Evolutionary conservation across 2,113 vertebrate genomes (phyloP).

Genomic region (Colaptes auratus): DNA sequence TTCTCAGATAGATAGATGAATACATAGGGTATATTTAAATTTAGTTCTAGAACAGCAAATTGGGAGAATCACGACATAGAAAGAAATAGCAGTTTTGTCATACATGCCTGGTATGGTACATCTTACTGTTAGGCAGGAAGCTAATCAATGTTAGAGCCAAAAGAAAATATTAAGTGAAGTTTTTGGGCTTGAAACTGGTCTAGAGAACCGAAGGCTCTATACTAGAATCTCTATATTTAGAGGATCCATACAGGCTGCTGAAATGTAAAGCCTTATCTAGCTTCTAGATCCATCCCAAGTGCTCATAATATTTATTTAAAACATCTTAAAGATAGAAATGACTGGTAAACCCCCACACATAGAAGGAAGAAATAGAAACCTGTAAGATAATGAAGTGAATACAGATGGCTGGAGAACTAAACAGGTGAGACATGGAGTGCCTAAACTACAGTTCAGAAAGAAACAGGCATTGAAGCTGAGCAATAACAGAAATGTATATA

Average conservation of each 20-base stretch:
- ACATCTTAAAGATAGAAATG: background rate
- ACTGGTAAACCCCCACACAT: background rate
- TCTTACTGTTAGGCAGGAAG: background rate
- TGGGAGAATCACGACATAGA: background rate
- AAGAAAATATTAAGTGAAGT: background rate
- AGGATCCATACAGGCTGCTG: background rate
- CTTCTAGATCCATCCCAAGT: background rate
- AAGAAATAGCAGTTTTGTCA: background rate
- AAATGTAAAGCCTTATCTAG: background rate
- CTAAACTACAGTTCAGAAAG: background rate
- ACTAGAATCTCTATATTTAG: background rate
- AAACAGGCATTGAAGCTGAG: background rate
- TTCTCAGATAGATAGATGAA: background rate
- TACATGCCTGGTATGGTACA: background rate
- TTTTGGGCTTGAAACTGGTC: background rate
- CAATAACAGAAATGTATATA: background rate
- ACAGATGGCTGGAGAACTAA: background rate
- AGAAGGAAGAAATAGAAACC: background rate
- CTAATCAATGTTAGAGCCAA: background rate
- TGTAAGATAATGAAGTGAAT: background rate
- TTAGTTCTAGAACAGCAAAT: background rate
- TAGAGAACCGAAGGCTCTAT: background rate
- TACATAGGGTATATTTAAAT: background rate
- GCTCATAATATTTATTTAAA: background rate
- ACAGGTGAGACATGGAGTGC: background rate